Base-by-base conservation (phyloP, 2,113 vertebrate species). In the Pachyramphus minor region DNA sequence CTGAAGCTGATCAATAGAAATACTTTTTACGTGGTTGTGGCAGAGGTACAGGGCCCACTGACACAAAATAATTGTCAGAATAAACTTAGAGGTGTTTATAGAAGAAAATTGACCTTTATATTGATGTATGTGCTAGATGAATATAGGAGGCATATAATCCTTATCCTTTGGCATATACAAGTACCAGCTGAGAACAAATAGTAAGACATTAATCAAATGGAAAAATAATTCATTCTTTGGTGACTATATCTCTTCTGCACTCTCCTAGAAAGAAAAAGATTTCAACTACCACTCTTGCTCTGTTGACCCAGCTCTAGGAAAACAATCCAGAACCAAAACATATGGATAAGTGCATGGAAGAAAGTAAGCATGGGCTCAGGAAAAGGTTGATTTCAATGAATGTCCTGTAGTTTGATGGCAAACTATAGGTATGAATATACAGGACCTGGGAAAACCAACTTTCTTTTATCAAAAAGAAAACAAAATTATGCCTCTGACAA, bases 211-310 rank as follows among this genome's bases (percentile, higher is more conserved):
- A 49, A 31, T 83, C 67, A 80, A 44, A 80, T 6, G 23, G 20
- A 49, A 5, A 45, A 76, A 13, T 49, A n/a, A 85, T 60, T 85
- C 6, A 60, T 2, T 49, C 31, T 44, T 60, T 41, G 58, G 30
- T 42, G 22, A 47, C 21, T 66, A 3, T 16, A 24, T 6, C 16
- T 72, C 30, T 64, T 66, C 56, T 59, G 12, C 21, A 5, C 3
- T 52, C 12, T 74, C 8, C 44, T 10, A 39, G 22, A 53, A 78
- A 47, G 39, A 35, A 55, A 83, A 71, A 77, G 0, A 59, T 72
- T 47, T 69, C 0, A 0, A n/a, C 9, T 50, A 41, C 17, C 5
- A 12, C 10, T 77, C 30, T 33, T 64, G 8, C 21, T 68, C 24
- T 56, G 12, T 8, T 14, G 21, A 8, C 9, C 16, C 22, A 35